These are phyloP conservation scores for Pseudopipra pipra DNA, from an alignment of 2,113 vertebrate species.

Conservation along the genomic window DNA sequence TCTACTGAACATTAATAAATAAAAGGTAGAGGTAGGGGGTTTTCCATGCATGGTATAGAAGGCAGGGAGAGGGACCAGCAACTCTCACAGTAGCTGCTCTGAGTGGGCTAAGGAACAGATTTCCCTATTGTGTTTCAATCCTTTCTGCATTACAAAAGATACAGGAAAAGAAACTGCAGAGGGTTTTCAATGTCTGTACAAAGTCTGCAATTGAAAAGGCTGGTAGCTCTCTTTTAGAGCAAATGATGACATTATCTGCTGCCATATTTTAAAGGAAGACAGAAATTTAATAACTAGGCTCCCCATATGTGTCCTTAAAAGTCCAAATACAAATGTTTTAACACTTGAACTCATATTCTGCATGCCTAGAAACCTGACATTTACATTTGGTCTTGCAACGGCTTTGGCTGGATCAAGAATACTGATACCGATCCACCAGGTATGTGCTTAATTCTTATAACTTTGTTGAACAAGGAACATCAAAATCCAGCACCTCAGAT, in stretches of 20 bases:
- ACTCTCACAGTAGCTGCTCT: not conserved
- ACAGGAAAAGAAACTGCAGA: not conserved
- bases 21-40: not conserved
- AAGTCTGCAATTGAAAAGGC: not conserved
- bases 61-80: not conserved
- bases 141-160: slow-evolving; percentile 17
- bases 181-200: not conserved
- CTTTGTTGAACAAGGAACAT: not conserved
- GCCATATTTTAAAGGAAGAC: not conserved
- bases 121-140: not conserved
- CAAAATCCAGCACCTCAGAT: slow-evolving; percentile 78
- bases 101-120: not conserved
- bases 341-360: not conserved
- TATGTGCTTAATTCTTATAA: not conserved
- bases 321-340: not conserved
- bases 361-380: not conserved
- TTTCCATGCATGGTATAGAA: not conserved
- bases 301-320: not conserved
- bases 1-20: not conserved
- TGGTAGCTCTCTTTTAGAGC: not conserved
- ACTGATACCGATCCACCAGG: not conserved
- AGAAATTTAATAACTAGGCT: not conserved
- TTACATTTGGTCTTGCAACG: not conserved
- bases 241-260: not conserved
- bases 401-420: not conserved